phyloP scores from a whole-genome alignment of 2,113 vertebrate species.

The Hydrolagus affinis region DNA sequence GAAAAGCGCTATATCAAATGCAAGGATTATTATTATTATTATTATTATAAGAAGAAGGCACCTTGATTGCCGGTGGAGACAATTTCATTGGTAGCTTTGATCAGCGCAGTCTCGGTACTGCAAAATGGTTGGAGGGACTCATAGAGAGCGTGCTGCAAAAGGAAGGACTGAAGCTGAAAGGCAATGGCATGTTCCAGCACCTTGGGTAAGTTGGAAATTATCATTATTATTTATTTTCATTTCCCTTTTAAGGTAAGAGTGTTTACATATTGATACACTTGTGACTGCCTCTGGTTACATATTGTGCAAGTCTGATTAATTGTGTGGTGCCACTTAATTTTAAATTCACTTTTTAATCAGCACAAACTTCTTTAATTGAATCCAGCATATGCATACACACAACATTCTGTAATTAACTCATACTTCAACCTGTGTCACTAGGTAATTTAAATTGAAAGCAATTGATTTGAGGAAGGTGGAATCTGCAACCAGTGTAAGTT shows the following conservation, averaged over 20 bases:
- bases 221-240: background rate
- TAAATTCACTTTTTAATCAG: constrained; percentile 32
- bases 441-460: constrained; percentile 23
- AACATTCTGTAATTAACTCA: constrained; percentile 24
- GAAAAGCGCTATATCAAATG: too few relatives aligned
- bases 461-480: constrained; percentile 11
- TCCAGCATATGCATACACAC: background rate
- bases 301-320: background rate
- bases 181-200: too few relatives aligned
- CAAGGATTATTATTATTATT: too few relatives aligned
- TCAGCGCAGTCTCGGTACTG: too few relatives aligned
- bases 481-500: background rate
- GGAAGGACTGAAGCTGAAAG: too few relatives aligned
- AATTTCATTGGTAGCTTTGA: too few relatives aligned
- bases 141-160: too few relatives aligned
- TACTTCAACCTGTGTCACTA: constrained; percentile 1
- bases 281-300: background rate
- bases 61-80: too few relatives aligned
- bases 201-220: too few relatives aligned
- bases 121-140: too few relatives aligned
- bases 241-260: background rate
- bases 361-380: constrained; percentile 35
- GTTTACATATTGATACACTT: background rate
- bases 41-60: too few relatives aligned
- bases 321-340: background rate